A percentile compares a stretch with the other conserved stretches of the same genome.
These are phyloP conservation scores for Pseudomyrmex concolor DNA, from an alignment of 1,140 invertebrate species.

Conservation along the genomic window DNA sequence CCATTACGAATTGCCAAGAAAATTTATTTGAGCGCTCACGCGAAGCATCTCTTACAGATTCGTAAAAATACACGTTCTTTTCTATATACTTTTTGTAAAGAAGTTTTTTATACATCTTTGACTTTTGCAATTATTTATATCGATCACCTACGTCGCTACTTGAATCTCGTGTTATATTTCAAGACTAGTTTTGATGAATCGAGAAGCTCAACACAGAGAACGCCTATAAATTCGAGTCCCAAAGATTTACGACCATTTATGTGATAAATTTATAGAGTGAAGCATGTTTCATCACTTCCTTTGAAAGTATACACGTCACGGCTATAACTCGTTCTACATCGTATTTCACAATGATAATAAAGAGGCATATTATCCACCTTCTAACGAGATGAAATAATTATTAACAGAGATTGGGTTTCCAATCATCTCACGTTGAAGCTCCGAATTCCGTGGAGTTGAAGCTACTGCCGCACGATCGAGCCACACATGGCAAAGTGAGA, in stretches of 20 bases:
- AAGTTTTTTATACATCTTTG: too few relatives aligned
- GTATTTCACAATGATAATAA: background rate
- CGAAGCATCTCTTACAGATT: background rate
- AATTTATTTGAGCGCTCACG: background rate
- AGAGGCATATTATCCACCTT: background rate
- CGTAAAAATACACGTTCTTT: background rate
- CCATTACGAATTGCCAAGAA: conserved; percentile 8
- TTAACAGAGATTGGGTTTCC: background rate
- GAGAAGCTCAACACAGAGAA: too few relatives aligned
- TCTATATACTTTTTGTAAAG: too few relatives aligned
- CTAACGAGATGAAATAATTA: background rate
- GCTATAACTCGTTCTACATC: background rate
- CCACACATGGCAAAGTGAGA: background rate
- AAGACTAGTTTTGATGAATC: too few relatives aligned
- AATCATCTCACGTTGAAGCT: background rate
- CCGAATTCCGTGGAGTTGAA: background rate
- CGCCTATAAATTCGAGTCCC: too few relatives aligned
- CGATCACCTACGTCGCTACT: background rate
- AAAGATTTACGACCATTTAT: too few relatives aligned
- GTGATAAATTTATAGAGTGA: too few relatives aligned
- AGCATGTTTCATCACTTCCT: too few relatives aligned
- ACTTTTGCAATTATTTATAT: background rate
- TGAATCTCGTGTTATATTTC: background rate
- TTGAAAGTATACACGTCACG: background rate
- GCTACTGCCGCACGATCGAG: conserved; percentile 12